Base-by-base conservation (phyloP, 2,113 vertebrate genomes). In the Mastomys natalensis region DNA sequence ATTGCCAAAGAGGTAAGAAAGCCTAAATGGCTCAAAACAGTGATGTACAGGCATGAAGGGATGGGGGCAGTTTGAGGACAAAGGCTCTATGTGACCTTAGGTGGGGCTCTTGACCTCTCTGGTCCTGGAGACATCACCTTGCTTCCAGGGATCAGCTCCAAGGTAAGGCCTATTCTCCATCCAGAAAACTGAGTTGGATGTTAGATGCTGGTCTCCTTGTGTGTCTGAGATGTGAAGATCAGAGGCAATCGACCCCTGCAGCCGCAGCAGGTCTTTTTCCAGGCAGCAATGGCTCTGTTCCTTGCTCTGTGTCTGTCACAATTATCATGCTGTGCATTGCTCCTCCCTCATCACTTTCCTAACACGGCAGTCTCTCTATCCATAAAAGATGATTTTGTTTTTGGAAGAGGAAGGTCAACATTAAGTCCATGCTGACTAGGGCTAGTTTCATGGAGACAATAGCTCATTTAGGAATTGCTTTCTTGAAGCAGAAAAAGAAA, bases 391-490 rank as follows among this genome's bases (percentile, higher is more conserved):
- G 3, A 82, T 31, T 89, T 95, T 80, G 40, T 62, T 87, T 87
- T 87, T 51, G 45, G 72, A 72, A 37, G 48, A 97, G 31, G 8
- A 80, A 87, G 53, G 73, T 89, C 87, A 74, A 48, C 8, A 37
- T 5, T 6, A 64, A 40, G 45, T 77, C 31, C 53, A 31, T 55
- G 48, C 64, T 55, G 80, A 96, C 92, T 58, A 73, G 60, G 31
- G n/a, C 11, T 24, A 95, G 87, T 93, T 98, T 97, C 70, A 24
- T 17, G 24, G 88, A 37, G 37, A 24, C 10, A 93, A 91, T 10
- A 48, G 2, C n/a, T 98, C 43, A 15, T 70, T 95, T 77, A 96
- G 89, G 74, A 40, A 80, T 51, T 60, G 43, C 76, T 95, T 92
- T 78, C 55, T 84, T 90, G 31, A 72, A 86, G 76, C 17, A 40